Percentiles rank a stretch among this genome's conserved stretches.
phyloP scores from a whole-genome alignment of 1,140 invertebrate species.

The Philotrypesis tridentata region DNA sequence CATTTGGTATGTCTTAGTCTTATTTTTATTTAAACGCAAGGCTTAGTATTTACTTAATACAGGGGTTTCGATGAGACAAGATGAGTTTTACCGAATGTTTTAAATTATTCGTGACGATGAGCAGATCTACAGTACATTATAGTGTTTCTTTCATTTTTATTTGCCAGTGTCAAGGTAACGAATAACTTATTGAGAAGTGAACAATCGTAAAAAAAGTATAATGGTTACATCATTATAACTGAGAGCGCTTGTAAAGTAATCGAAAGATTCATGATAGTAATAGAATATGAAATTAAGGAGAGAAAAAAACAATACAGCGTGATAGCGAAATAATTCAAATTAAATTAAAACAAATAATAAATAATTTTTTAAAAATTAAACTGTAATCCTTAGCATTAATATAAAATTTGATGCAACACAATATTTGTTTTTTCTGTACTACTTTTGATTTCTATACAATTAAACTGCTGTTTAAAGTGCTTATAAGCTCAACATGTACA shows the following conservation, averaged over 20 bases:
- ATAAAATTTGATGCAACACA: neutral
- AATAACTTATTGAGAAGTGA: conserved; percentile 55
- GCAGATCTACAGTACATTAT: conserved; percentile 60
- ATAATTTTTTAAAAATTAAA: neutral
- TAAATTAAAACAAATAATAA: conserved; percentile 1
- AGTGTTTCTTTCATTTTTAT: conserved; percentile 34
- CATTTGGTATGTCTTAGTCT: conserved; percentile 74
- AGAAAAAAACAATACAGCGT: neutral
- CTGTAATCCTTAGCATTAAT: neutral
- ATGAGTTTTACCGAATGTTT: conserved; percentile 56
- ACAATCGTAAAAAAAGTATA: conserved; percentile 58
- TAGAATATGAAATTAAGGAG: neutral
- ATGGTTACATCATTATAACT: conserved; percentile 51
- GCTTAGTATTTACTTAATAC: conserved; percentile 58
- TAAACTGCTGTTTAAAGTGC: conserved; percentile 5
- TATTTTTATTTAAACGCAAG: conserved; percentile 63
- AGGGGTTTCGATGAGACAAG: conserved; percentile 54
- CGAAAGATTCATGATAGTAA: conserved; percentile 47
- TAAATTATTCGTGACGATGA: conserved; percentile 62
- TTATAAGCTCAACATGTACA: conserved; percentile 33
- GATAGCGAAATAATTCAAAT: neutral
- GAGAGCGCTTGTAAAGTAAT: conserved; percentile 66
- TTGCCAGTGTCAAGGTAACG: conserved; percentile 20
- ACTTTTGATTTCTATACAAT: conserved; percentile 42
- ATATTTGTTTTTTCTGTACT: neutral